Conservation (phyloP, 2,888 invertebrate genomes). For the Erebia ligea region DNA sequence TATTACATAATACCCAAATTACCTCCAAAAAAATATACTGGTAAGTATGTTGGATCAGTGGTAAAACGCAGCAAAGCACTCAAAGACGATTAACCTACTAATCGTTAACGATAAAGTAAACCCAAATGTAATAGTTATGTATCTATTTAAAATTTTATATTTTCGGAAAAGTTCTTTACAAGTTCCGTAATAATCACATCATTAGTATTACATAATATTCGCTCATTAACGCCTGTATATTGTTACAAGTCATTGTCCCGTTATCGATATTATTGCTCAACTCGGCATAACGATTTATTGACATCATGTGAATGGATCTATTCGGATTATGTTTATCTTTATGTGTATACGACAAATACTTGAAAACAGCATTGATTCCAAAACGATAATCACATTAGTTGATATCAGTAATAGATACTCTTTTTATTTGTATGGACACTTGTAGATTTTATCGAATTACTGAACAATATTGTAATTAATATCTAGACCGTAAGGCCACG, state of each 20-base stretch:
- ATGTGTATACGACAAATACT: constrained; percentile 26
- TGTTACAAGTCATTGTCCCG: constrained; percentile 22
- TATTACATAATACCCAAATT: neutral
- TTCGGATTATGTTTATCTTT: constrained; percentile 31
- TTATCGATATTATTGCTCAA: constrained; percentile 27
- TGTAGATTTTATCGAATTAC: constrained; percentile 1
- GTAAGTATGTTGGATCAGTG: too few relatives aligned
- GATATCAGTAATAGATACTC: constrained; percentile 11
- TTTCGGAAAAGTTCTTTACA: too few relatives aligned
- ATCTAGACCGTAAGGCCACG: neutral
- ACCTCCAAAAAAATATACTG: neutral
- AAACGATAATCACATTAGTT: constrained; percentile 15
- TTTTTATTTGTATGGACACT: neutral
- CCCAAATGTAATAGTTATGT: too few relatives aligned
- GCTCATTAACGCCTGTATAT: neutral
- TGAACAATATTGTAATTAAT: neutral
- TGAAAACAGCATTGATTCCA: constrained; percentile 29
- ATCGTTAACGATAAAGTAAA: too few relatives aligned
- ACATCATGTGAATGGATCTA: constrained; percentile 1
- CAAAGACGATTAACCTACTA: neutral
- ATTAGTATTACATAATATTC: constrained; percentile 2
- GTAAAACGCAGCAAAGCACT: neutral
- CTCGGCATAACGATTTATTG: constrained; percentile 12
- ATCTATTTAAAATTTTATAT: too few relatives aligned
- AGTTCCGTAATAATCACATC: neutral